phyloP scores from a whole-genome alignment of 2,888 invertebrate species.

The Flabesymbios commensalis region DNA sequence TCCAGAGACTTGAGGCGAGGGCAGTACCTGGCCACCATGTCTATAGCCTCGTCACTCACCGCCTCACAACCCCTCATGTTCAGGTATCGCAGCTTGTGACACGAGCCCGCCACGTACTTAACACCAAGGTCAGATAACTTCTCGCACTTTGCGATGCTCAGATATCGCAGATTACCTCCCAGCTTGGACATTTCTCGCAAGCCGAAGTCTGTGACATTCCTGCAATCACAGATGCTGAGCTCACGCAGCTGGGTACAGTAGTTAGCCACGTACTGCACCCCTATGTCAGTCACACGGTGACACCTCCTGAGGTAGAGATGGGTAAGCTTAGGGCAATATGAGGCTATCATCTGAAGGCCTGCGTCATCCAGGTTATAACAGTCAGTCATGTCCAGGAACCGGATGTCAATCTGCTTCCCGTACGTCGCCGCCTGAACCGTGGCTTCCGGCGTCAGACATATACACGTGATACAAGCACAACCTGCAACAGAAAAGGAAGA shows the following conservation, averaged over 20 bases:
- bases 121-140: conserved; percentile 83
- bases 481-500: conserved; percentile 59
- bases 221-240: conserved; percentile 83
- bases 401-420: conserved; percentile 70
- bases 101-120: conserved; percentile 80
- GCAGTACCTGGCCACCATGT: conserved; percentile 82
- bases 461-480: conserved; percentile 79
- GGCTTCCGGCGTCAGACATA: conserved; percentile 62
- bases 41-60: conserved; percentile 89
- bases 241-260: conserved; percentile 84
- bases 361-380: conserved; percentile 83
- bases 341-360: conserved; percentile 80
- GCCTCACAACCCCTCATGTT: conserved; percentile 92
- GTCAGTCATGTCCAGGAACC: conserved; percentile 88
- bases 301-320: conserved; percentile 88
- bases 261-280: conserved; percentile 87
- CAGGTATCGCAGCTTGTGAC: conserved; percentile 82
- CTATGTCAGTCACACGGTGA: conserved; percentile 85
- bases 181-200: conserved; percentile 85
- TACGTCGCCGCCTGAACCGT: conserved; percentile 53
- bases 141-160: conserved; percentile 92
- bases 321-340: conserved; percentile 83
- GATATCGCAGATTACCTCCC: conserved; percentile 85
- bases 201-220: conserved; percentile 84
- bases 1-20: conserved; percentile 84